Evolutionary conservation across 2,888 invertebrate genomes (phyloP), one percentile per base, ranked within the genome.

Genomic region (Antheraea yamamai): DNA sequence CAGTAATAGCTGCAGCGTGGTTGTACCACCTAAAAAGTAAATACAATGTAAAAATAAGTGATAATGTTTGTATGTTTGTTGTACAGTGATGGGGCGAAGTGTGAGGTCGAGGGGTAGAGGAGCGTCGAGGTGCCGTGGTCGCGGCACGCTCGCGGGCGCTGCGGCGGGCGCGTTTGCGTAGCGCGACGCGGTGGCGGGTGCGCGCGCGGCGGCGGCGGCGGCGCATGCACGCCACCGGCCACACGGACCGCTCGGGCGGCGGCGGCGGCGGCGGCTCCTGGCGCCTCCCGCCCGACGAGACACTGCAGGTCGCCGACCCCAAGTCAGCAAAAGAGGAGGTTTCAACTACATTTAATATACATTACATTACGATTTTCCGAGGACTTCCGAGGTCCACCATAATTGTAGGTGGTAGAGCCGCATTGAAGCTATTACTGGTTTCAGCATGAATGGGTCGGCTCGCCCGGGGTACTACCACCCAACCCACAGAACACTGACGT

Each of bases 261-360:
- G 95, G 94, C 92, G 95, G 95, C 92, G 95, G 95, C 90, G 94
- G 94, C 82, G 95, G 96, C 92, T 97, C 97, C 92, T 98, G 98
- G 98, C 97, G 98, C 95, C 96, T 98, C 94, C 98, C 98, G 94
- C 98, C 98, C 90, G 98, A 98, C 96, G 98, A 98, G 96, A 98
- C 98, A 85, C 96, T 98, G 85, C 98, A 98, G 95, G 98, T 98
- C 92, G 97, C 97, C 95, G 98, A 97, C 96, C 97, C 97, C 89
- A 97, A 98, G 95, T 90, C 94, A 82, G 96, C 96, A 92, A 98
- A 98, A 94, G 96, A 97, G 89, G 96, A 96, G 94, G 96, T 96
- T 39, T n/a, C 39, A 70, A 20, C 10, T 35, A 70, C 70, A 70
- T 70, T 39, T 30, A 16, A 66, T 66, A 66, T 55, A 18, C 3